These are phyloP conservation scores for Timema podura DNA, from an alignment of 2,888 invertebrate genomes.

Conservation along the genomic window DNA sequence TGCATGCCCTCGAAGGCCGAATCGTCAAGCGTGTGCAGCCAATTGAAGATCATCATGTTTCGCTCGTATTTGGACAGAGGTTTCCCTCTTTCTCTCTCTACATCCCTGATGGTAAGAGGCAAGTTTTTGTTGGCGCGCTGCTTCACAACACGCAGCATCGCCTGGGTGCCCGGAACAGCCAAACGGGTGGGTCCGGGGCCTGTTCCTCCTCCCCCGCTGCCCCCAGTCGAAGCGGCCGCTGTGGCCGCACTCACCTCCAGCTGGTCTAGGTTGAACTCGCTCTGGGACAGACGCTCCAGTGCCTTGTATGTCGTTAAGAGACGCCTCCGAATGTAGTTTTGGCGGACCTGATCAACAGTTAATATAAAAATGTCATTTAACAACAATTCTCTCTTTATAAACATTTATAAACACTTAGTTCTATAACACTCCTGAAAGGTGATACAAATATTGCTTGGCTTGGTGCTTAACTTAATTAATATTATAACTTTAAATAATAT, in stretches of 20 bases:
- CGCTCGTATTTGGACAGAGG: slow-evolving; percentile 84
- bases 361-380: not conserved
- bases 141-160: slow-evolving; percentile 45
- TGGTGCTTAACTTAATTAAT: too few relatives aligned
- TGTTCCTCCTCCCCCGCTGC: not conserved
- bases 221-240: slow-evolving; percentile 42
- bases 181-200: slow-evolving; percentile 26
- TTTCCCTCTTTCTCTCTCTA: slow-evolving; percentile 76
- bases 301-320: slow-evolving; percentile 77
- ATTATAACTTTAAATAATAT: too few relatives aligned
- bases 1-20: slow-evolving; percentile 49
- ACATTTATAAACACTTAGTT: too few relatives aligned
- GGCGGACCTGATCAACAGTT: slow-evolving; percentile 56
- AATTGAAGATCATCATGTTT: slow-evolving; percentile 95
- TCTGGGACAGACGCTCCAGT: slow-evolving; percentile 73
- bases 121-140: slow-evolving; percentile 49
- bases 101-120: slow-evolving; percentile 69
- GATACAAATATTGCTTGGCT: too few relatives aligned
- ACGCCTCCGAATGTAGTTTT: slow-evolving; percentile 74
- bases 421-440: too few relatives aligned
- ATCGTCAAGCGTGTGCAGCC: slow-evolving; percentile 84
- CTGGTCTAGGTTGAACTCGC: slow-evolving; percentile 77
- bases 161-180: slow-evolving; percentile 41
- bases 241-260: slow-evolving; percentile 60
- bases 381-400: not conserved